phyloP scores from a whole-genome alignment of 1,140 invertebrate genomes.

The Drosophila punjabiensis region DNA sequence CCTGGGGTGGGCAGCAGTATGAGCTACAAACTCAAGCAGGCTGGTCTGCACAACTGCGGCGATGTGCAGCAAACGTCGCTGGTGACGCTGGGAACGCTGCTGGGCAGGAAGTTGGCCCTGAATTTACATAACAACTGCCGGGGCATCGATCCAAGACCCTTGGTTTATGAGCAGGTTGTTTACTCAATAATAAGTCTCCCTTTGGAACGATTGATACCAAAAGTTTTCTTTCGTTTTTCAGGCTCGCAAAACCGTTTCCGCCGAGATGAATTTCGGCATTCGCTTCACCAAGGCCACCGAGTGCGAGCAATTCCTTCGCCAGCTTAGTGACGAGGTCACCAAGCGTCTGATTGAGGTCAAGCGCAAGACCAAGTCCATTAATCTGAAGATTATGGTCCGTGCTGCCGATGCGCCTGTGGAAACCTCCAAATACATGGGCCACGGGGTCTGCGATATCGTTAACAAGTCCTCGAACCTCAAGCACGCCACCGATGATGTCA shows the following conservation, averaged over 20 bases:
- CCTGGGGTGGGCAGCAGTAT: slow-evolving; percentile 94
- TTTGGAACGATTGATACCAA: background rate
- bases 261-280: slow-evolving; percentile 99
- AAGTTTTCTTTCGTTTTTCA: slow-evolving; percentile 57
- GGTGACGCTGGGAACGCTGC: slow-evolving; percentile 89
- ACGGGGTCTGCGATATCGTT: slow-evolving; percentile 95
- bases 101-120: slow-evolving; percentile 94
- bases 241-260: slow-evolving; percentile 96
- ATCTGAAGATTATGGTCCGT: slow-evolving; percentile 95
- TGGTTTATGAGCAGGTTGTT: slow-evolving; percentile 88
- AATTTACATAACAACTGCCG: slow-evolving; percentile 91
- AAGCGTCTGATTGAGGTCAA: slow-evolving; percentile 90
- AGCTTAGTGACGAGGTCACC: slow-evolving; percentile 93
- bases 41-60: slow-evolving; percentile 90
- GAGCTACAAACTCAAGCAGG: slow-evolving; percentile 87
- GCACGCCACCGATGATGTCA: slow-evolving; percentile 88
- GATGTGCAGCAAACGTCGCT: slow-evolving; percentile 91
- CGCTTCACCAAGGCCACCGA: slow-evolving; percentile 93
- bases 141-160: slow-evolving; percentile 91
- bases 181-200: background rate
- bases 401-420: slow-evolving; percentile 95
- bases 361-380: slow-evolving; percentile 92
- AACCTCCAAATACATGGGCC: slow-evolving; percentile 97
- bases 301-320: slow-evolving; percentile 91
- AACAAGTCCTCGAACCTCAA: slow-evolving; percentile 92